Base-by-base conservation (phyloP, 2,888 invertebrate species). In the Biston betularia region DNA sequence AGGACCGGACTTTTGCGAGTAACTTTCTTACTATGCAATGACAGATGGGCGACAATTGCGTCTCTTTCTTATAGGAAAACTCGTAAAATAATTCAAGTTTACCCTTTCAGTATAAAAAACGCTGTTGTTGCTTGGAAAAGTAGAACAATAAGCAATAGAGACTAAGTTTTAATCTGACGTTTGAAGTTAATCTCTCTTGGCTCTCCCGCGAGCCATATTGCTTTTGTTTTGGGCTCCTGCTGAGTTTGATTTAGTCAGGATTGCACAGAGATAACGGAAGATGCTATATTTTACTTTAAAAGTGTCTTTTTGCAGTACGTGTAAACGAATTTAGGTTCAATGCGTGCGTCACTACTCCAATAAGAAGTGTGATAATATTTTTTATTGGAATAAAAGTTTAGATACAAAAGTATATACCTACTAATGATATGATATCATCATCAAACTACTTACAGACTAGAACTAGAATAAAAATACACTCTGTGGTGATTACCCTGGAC, bases 91-190 rank as follows among this genome's bases (percentile, higher is more conserved):
- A 53, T 40, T 35, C 15, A 33, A 42, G 54, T 33, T 42, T n/a
- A 54, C 42, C 54, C 54, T 44, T 38, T 53, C 42, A n/a, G n/a
- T 42, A 42, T 54, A 24, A 54, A 42, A 54, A 54, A 40, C 40
- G 54, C 14, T 38, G 6, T 24, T 44, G 42, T 54, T 53, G 15
- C 11, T 40, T 10, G 24, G 42, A 24, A 42, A 54, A 54, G 42
- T 54, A 42, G 33, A 54, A 54, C 54, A 44, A 54, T 54, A 54
- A 54, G 54, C 42, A 44, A 54, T 42, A 42, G 54, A 40, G 14
- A 12, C 54, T 33, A 8, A 54, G 54, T 54, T 54, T 54, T 54
- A 54, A 42, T 54, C 54, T 54, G 42, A n/a, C 54, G 33, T 54
- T 54, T 54, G 54, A 54, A 44, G 42, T 42, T 54, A 54, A 54